Evolutionary conservation across 2,797 vertebrate species (phyloP).

Genomic region (Pseudotriccus pelzelni): DNA sequence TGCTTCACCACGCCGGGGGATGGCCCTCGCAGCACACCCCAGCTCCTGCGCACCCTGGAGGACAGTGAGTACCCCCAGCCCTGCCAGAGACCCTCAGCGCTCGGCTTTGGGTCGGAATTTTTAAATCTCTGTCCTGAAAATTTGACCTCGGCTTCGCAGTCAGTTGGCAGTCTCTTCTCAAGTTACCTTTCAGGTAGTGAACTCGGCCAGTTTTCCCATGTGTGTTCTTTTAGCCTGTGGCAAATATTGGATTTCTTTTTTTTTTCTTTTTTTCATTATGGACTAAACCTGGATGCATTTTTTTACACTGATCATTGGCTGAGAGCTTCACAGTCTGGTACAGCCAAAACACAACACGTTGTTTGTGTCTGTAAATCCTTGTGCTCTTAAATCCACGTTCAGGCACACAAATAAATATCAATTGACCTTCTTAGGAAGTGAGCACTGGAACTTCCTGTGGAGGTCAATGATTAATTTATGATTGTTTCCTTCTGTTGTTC

Average conservation of each 20-base stretch:
- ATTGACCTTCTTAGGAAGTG: background rate
- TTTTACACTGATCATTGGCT: background rate
- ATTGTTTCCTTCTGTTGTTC: background rate
- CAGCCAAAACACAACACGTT: background rate
- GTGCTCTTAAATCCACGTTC: background rate
- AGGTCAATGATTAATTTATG: background rate
- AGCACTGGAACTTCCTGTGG: background rate
- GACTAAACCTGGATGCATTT: background rate
- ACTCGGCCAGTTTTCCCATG: background rate
- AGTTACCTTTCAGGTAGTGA: background rate
- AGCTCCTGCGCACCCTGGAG: conserved; percentile 86
- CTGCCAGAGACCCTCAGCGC: background rate
- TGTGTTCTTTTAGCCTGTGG: background rate
- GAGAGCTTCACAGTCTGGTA: background rate
- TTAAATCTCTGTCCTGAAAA: background rate
- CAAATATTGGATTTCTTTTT: background rate
- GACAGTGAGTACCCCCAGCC: conserved; percentile 85
- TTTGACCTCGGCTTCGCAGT: background rate
- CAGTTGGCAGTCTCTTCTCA: background rate
- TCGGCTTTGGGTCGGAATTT: rapidly evolving
- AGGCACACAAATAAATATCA: background rate
- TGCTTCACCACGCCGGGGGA: conserved; percentile 96
- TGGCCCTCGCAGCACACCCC: conserved; percentile 85
- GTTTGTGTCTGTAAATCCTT: background rate
- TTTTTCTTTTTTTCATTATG: background rate